Base-by-base conservation (phyloP, 2,113 vertebrate genomes). In the Aleadryas rufinucha region DNA sequence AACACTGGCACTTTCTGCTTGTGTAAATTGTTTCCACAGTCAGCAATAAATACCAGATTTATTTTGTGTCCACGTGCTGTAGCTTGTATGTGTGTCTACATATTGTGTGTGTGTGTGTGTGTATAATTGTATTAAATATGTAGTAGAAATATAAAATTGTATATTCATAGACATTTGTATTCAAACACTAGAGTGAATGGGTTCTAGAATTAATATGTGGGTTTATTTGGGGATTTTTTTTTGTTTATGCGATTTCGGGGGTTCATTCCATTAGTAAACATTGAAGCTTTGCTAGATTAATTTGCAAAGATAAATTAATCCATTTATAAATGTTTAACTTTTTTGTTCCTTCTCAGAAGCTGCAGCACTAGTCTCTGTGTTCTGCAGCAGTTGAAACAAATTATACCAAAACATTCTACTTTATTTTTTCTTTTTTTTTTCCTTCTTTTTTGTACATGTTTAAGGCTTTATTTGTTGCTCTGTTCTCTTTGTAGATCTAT, bases 401-500 rank as follows among this genome's bases (percentile, higher is more conserved):
- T 47, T 10, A 30, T 41, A 71, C 10, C 9, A 45, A 71, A 78
- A 16, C 53, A 70, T 14, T 17, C 24, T 61, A 20, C 13, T 44
- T 79, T 23, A 13, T 3, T 10, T 23, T 22, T 23, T 20, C 27
- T 11, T 23, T 8, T 7, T 7, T 18, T 4, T 44, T 13, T 2
- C 7, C 18, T 26, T 28, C 16, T 31, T 13, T 28, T 9, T 6
- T 7, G n/a, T 19, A 13, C 10, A 7, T 70, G 54, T 78, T 13
- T 47, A 75, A 71, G 16, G 16, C 14, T 21, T 27, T 69, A n/a
- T 89, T 72, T 95, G 53, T 83, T 83, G 12, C 16, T 64, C 15
- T 95, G 14, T 95, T 91, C 35, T 90, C 30, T 53, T 84, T 95
- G 23, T 95, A 99, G 99, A 98, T 99, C 24, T 99, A 98, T 88